Evolutionary conservation across 2,888 invertebrate species (phyloP), one percentile per base, ranked within the genome.

Genomic region (Eilema depressum): DNA sequence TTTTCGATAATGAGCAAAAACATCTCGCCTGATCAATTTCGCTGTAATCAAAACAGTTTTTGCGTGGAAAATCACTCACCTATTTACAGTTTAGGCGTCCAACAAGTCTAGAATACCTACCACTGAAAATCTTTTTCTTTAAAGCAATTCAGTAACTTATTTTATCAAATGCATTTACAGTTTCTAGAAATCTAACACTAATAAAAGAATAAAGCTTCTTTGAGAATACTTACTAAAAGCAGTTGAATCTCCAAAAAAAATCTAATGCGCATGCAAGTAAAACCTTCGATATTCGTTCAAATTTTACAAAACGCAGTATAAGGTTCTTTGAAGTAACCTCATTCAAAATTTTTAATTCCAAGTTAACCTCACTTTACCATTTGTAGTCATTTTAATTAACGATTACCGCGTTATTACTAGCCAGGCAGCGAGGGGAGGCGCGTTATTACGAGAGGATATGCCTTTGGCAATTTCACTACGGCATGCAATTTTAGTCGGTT

Each of bases 21-120:
- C 70, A 23, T 76, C 66, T 68, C 26, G 59, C 25, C 37, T 73
- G 77, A 76, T 80, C 77, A 80, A 80, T 79, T 76, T 82, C 70
- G 74, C 81, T 75, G 75, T 77, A 74, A 69, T 75, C 73, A 56
- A 65, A 66, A 26, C 60, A 20, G 62, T 82, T 75, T 69, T 79
- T 84, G 82, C 83, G 79, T 79, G 78, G 81, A 76, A 80, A 81
- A 81, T 75, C 81, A 73, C 69, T 79, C 75, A 69, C 59, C 81
- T 77, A 71, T 72, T 79, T 69, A 63, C 37, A 71, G 65, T 79
- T 77, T 70, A 73, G 69, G 56, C 69, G 30, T 69, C 69, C 26
- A 17, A 28, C 14, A 53, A n/a, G 57, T 71, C 56, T 56, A 30
- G 56, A 56, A 11, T 71, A 71, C 74, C 47, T 71, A 71, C 74